These are phyloP conservation scores for Amphiprion clarkii DNA, from an alignment of 2,797 vertebrate genomes.

Conservation along the genomic window DNA sequence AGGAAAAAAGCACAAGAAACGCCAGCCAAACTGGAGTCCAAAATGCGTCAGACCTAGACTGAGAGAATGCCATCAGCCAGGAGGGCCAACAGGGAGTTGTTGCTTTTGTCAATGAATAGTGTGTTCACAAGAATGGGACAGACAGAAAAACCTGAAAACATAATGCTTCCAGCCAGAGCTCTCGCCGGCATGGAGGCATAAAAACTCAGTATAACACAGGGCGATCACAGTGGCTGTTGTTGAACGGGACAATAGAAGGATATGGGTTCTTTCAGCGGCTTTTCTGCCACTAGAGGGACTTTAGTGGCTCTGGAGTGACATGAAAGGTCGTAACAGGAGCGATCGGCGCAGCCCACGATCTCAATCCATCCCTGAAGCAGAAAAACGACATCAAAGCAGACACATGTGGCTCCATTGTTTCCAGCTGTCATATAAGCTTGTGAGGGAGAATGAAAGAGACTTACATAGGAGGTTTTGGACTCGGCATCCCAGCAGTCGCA, in stretches of 20 bases:
- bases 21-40: no score
- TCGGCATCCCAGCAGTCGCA: slow-evolving; percentile 99
- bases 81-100: no score
- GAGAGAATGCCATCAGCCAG: no score
- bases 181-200: no score
- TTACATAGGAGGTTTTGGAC: slow-evolving; percentile 97
- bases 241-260: slow-evolving; percentile 84
- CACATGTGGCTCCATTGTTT: not conserved
- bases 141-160: not conserved
- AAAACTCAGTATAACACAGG: not conserved
- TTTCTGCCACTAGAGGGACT: slow-evolving; percentile 96
- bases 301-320: slow-evolving; percentile 96
- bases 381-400: not conserved
- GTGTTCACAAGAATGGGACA: not conserved
- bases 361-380: slow-evolving; percentile 95
- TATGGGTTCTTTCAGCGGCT: slow-evolving; percentile 98
- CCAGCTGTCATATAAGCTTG: not conserved
- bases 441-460: slow-evolving; percentile 43
- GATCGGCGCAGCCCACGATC: slow-evolving; percentile 97
- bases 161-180: no score
- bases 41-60: no score
- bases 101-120: no score
- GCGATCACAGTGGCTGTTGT: not conserved
- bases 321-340: slow-evolving; percentile 94
- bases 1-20: no score